Base-by-base conservation (phyloP, 2,113 vertebrate species). In the Heterochromis multidens region DNA sequence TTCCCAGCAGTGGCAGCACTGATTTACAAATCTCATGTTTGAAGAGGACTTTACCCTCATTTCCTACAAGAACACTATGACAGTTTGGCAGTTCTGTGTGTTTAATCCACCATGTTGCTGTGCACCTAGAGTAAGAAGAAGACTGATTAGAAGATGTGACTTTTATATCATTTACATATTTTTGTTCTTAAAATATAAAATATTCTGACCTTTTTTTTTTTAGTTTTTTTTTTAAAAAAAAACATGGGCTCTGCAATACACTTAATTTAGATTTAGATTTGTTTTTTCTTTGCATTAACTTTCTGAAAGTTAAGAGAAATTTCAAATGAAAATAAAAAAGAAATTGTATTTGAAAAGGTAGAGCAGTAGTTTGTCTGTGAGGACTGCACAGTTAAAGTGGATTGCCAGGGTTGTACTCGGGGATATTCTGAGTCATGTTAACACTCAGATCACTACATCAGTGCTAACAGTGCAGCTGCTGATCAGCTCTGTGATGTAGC, bases 371-470 rank as follows among this genome's bases (percentile, higher is more conserved):
- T 72, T 72, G 33, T 7, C 7, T 61, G 40, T 46, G 31, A 27
- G 67, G 56, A 80, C 57, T 57, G 49, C 17, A 3, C 56, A 12
- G 70, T 54, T 43, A 43, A 74, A 82, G n/a, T 65, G 80, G 77
- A 67, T 86, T 77, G 23, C 10, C 2, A 52, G 12, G 0, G 23
- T 61, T 52, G 78, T 27, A 13, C 40, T 70, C 7, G 0, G 77
- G 78, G 63, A 76, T 79, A n/a, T 76, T 61, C 74, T 79, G 52
- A 6, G 82, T 87, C 78, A 23, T 14, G 70, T 86, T 83, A 63
- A 70, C 49, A 19, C 72, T 86, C 33, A 23, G 49, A 92, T 82
- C 82, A 57, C 57, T 23, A 43, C 79, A 84, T 92, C 85, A 33
- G 81, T 10, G 74, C 74, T 70, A 85, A 87, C 72, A 31, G 82